A percentile compares a stretch with the other conserved stretches of the same genome.
Conservation (phyloP, 2,113 vertebrate genomes). For the Tilapia sparmanii region DNA sequence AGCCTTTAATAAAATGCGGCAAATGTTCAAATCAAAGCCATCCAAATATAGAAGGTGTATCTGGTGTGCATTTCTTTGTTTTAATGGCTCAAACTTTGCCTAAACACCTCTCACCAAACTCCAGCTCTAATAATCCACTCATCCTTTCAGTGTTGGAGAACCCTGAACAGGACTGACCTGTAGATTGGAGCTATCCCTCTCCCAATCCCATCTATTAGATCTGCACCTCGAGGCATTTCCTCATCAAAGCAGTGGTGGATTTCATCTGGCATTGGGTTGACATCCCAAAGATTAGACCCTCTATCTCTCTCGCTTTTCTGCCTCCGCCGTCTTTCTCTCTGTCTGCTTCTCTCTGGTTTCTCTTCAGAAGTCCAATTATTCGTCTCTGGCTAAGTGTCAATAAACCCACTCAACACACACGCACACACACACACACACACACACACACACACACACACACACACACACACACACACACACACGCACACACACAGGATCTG, state of each 20-base stretch:
- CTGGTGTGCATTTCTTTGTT: not conserved
- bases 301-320: slow-evolving; percentile 26
- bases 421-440: not conserved
- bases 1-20: not conserved
- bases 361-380: slow-evolving; percentile 49
- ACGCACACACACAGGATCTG: not conserved
- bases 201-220: slow-evolving; percentile 49
- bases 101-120: not conserved
- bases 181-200: slow-evolving; percentile 52
- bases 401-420: slow-evolving; percentile 13
- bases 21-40: not conserved
- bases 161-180: slow-evolving; percentile 35
- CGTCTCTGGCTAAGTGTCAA: slow-evolving; percentile 51
- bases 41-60: not conserved
- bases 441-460: not conserved
- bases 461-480: not conserved
- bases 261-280: slow-evolving; percentile 52
- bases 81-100: not conserved
- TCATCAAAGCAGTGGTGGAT: slow-evolving; percentile 54
- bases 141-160: slow-evolving; percentile 5
- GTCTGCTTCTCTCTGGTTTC: slow-evolving; percentile 14
- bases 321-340: slow-evolving; percentile 8
- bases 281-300: slow-evolving; percentile 51
- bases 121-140: slow-evolving; percentile 11
- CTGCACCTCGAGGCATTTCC: slow-evolving; percentile 44